Evolutionary conservation across 2,888 invertebrate species (phyloP).

Genomic region (Aspidapion aeneum): DNA sequence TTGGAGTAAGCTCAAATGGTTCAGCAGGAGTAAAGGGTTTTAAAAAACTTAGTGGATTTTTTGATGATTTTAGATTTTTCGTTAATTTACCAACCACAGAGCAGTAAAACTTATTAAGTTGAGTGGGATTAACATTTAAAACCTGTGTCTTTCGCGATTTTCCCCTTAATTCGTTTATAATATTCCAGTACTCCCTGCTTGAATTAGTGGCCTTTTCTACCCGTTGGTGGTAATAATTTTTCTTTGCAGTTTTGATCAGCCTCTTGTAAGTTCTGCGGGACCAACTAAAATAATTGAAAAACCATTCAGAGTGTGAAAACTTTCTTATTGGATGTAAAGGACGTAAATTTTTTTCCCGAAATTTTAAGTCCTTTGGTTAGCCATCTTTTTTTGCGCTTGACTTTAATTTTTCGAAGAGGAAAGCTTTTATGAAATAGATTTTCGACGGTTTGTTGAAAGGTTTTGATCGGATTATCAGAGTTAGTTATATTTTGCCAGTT

Average conservation of each 20-base stretch:
- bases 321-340: background rate
- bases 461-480: too few species aligned
- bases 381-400: slow-evolving; percentile 7
- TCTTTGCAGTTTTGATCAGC: slow-evolving; percentile 1
- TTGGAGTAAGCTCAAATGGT: background rate
- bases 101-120: too few species aligned
- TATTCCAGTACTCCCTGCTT: slow-evolving; percentile 1
- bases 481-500: too few species aligned
- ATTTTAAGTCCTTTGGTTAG: slow-evolving; percentile 10
- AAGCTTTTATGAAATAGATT: too few species aligned
- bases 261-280: slow-evolving; percentile 4
- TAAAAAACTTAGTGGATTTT: background rate
- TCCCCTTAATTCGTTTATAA: slow-evolving; percentile 1
- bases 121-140: background rate
- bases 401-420: slow-evolving; percentile 2
- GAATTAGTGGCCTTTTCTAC: background rate
- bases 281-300: background rate
- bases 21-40: background rate
- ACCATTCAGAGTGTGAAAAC: slow-evolving; percentile 3
- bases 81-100: background rate
- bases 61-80: background rate
- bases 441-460: too few species aligned
- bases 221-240: slow-evolving; percentile 3
- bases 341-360: slow-evolving; percentile 4
- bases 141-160: background rate